phyloP scores from a whole-genome alignment of 2,113 vertebrate species.

The Cottus gobio region DNA sequence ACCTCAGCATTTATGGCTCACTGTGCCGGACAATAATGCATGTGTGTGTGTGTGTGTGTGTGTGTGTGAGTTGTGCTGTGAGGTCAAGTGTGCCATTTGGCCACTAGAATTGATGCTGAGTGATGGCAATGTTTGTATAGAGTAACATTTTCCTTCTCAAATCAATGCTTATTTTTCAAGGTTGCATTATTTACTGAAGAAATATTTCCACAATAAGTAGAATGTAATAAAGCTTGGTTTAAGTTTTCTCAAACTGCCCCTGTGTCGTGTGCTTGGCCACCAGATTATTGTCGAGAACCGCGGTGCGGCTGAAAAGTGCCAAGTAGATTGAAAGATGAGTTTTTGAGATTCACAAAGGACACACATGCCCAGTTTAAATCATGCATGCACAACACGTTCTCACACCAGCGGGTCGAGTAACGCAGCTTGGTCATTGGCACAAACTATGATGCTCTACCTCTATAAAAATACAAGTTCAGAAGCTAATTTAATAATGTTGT shows the following conservation, averaged over 20 bases:
- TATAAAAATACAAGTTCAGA: too few relatives aligned
- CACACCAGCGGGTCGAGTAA: too few relatives aligned
- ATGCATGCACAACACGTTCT: too few relatives aligned
- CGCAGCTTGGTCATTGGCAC: too few relatives aligned
- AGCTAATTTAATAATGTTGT: too few relatives aligned
- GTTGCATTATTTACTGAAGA: not conserved
- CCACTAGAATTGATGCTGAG: constrained; percentile 16
- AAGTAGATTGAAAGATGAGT: too few relatives aligned
- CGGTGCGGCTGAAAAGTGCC: too few relatives aligned
- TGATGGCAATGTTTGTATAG: not conserved
- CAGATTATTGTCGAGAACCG: not conserved
- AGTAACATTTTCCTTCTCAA: not conserved
- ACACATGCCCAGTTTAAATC: too few relatives aligned
- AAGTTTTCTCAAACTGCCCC: not conserved
- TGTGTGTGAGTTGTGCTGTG: constrained; percentile 15
- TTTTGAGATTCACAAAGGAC: too few relatives aligned
- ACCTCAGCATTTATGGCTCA: not conserved
- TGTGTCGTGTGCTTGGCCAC: too few relatives aligned
- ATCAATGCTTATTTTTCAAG: not conserved
- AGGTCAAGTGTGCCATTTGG: constrained; percentile 11
- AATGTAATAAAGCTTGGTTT: not conserved
- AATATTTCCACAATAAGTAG: not conserved
- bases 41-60: constrained; percentile 5
- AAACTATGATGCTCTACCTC: too few relatives aligned
- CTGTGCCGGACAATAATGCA: not conserved